These are phyloP conservation scores for Ciona savignyi DNA, from an alignment of 23 tunicate genomes.

Conservation along the genomic window DNA sequence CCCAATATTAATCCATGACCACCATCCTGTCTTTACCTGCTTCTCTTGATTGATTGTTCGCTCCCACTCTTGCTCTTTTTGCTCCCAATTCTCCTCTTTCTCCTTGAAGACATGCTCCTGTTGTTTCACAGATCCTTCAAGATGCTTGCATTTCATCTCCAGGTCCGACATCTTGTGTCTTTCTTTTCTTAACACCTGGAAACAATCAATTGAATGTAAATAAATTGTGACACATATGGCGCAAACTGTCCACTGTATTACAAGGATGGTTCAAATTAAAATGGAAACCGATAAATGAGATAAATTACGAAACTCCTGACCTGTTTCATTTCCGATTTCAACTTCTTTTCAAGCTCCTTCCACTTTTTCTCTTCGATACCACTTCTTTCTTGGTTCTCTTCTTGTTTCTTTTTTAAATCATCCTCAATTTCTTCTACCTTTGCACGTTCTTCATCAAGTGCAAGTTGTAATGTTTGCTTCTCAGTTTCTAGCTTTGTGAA, in stretches of 20 bases:
- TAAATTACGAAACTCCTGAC: too few species aligned
- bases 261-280: too few species aligned
- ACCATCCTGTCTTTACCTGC: conserved; percentile 37
- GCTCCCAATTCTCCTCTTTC: conserved; percentile 35
- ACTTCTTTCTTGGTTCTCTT: conserved; percentile 15
- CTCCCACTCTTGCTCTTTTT: conserved; percentile 39
- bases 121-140: conserved; percentile 61
- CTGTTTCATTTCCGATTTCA: conserved; percentile 35
- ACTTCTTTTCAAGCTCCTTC: conserved; percentile 13
- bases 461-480: conserved; percentile 18
- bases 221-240: too few species aligned
- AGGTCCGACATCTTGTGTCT: conserved; percentile 23
- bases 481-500: conserved; percentile 50
- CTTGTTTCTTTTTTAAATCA: conserved; percentile 11
- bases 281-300: too few species aligned
- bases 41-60: conserved; percentile 38
- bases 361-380: conserved; percentile 25
- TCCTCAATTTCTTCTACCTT: conserved; percentile 25
- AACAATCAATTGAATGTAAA: too few species aligned
- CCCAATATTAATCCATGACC: too few species aligned
- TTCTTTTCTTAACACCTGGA: conserved; percentile 46
- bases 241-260: too few species aligned
- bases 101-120: conserved; percentile 54
- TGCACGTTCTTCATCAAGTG: conserved; percentile 25
- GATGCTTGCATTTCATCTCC: conserved; percentile 32